Percentiles rank a stretch among this genome's conserved stretches.
These are phyloP conservation scores for Malacosoma neustria DNA, from an alignment of 2,888 invertebrate species.

Conservation along the genomic window DNA sequence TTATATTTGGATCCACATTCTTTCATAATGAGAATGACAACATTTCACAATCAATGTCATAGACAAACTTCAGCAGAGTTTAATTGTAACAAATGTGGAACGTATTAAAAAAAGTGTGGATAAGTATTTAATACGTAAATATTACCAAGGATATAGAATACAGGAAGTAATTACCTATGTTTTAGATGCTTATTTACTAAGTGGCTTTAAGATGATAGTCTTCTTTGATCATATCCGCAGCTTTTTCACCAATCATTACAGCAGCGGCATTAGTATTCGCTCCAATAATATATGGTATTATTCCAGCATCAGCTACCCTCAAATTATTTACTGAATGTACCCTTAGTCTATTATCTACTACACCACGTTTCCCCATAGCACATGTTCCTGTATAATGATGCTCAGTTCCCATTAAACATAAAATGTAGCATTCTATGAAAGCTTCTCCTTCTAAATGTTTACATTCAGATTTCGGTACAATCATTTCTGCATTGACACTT, in stretches of 20 bases:
- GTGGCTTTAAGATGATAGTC: too few relatives aligned
- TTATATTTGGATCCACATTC: too few relatives aligned
- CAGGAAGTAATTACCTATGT: too few relatives aligned
- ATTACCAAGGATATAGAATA: too few relatives aligned
- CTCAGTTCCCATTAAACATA: conserved; percentile 8
- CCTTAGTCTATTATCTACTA: conserved; percentile 14
- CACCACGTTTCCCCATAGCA: conserved; percentile 14
- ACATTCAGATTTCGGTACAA: conserved; percentile 5
- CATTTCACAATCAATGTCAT: too few relatives aligned
- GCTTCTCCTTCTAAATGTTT: conserved; percentile 4
- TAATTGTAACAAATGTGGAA: too few relatives aligned
- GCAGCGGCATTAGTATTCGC: conserved; percentile 44
- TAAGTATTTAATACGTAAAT: too few relatives aligned
- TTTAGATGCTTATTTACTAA: too few relatives aligned
- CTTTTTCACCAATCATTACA: conserved; percentile 85
- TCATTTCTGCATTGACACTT: conserved; percentile 7
- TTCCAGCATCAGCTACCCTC: conserved; percentile 16
- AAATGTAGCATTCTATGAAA: conserved; percentile 12
- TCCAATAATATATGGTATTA: conserved; percentile 11
- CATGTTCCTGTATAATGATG: conserved; percentile 14
- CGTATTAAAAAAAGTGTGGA: too few relatives aligned
- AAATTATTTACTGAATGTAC: conserved; percentile 11
- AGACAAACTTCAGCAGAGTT: too few relatives aligned
- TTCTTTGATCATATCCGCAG: conserved; percentile 16
- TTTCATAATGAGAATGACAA: too few relatives aligned